Conservation (phyloP, 2,888 invertebrate genomes). For the Serripes groenlandicus region DNA sequence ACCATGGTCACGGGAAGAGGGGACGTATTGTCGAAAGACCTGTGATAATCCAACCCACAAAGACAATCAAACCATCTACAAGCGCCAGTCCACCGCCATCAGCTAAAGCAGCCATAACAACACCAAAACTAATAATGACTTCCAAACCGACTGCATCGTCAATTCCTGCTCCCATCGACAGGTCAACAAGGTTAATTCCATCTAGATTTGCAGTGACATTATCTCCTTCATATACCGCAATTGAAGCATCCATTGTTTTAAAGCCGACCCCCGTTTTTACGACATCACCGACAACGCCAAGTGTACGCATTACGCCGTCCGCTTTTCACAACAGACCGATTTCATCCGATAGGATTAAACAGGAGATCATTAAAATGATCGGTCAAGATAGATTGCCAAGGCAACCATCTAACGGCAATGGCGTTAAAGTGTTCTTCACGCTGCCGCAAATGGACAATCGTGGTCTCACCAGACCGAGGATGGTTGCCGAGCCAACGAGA, state of each 20-base stretch:
- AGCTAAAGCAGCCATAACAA: too few species aligned
- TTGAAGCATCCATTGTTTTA: not conserved
- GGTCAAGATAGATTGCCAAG: not conserved
- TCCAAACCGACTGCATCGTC: not conserved
- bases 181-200: not conserved
- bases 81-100: not conserved
- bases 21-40: not conserved
- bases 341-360: slow-evolving; percentile 8
- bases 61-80: not conserved
- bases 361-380: slow-evolving; percentile 22
- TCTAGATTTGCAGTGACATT: not conserved
- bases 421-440: slow-evolving; percentile 19
- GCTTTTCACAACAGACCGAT: not conserved
- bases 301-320: slow-evolving; percentile 26
- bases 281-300: slow-evolving; percentile 38
- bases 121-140: too few species aligned
- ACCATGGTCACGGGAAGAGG: not conserved
- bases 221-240: slow-evolving; percentile 1
- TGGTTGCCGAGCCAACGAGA: slow-evolving; percentile 6
- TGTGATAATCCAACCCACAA: slow-evolving; percentile 15
- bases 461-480: not conserved
- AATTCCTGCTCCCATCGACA: not conserved
- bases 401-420: slow-evolving; percentile 10
- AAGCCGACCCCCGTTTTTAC: slow-evolving; percentile 10
- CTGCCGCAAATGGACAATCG: slow-evolving; percentile 12